A percentile compares a stretch with the other conserved stretches of the same genome.
These are phyloP conservation scores for Trinorchestia longiramus DNA, from an alignment of 1,140 invertebrate species.

Conservation along the genomic window DNA sequence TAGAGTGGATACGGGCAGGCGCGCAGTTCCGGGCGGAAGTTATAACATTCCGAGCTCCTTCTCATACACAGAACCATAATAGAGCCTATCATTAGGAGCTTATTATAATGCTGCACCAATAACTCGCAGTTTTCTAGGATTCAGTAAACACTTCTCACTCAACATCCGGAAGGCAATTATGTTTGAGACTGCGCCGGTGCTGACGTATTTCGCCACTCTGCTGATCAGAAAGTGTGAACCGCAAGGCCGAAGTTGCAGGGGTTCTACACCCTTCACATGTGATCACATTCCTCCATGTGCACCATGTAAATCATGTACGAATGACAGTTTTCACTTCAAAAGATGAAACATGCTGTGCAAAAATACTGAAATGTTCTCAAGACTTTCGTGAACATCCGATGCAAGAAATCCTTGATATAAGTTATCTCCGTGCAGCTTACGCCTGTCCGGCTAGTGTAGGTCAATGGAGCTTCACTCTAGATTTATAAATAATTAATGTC, in stretches of 20 bases:
- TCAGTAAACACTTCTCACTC: not conserved
- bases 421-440: too few species aligned
- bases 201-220: not conserved
- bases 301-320: not conserved
- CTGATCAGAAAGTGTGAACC: not conserved
- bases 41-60: not conserved
- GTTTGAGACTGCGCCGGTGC: not conserved
- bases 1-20: not conserved
- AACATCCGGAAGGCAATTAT: not conserved
- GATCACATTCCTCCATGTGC: not conserved
- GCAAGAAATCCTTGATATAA: not conserved
- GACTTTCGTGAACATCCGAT: not conserved
- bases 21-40: not conserved
- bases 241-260: not conserved
- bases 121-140: not conserved
- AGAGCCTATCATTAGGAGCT: not conserved
- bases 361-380: not conserved
- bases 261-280: not conserved
- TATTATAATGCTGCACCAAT: not conserved
- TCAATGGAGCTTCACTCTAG: not conserved
- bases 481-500: not conserved
- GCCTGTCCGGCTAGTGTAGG: not conserved
- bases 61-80: not conserved
- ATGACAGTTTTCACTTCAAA: not conserved
- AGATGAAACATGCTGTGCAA: not conserved